Percentiles rank a stretch among this genome's conserved stretches.
phyloP scores from a whole-genome alignment of 1,140 invertebrate genomes.

The Psilanteris sp. region DNA sequence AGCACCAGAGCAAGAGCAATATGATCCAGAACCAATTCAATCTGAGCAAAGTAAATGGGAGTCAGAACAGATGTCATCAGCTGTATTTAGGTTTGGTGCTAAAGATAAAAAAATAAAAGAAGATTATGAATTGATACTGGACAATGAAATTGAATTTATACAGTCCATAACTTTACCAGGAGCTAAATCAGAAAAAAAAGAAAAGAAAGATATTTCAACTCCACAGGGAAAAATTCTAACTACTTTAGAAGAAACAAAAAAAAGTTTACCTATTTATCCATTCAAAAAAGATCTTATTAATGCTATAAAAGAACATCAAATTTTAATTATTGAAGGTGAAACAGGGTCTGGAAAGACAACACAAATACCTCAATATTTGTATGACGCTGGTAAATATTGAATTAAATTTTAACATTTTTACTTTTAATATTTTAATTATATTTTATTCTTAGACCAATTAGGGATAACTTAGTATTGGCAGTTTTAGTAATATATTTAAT shows the following conservation, averaged over 20 bases:
- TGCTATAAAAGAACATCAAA: conserved; percentile 93
- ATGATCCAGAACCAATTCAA: conserved; percentile 93
- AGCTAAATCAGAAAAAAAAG: conserved; percentile 80
- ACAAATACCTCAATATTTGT: conserved; percentile 98
- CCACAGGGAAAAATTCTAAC: conserved; percentile 87
- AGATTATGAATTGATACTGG: conserved; percentile 95
- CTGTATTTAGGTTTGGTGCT: conserved; percentile 95
- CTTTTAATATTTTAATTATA: too few species aligned
- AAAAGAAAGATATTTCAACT: conserved; percentile 82
- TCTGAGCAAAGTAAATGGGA: conserved; percentile 99
- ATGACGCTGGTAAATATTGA: conserved; percentile 85
- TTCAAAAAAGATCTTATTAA: conserved; percentile 94
- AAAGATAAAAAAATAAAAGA: conserved; percentile 90
- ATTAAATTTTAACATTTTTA: too few species aligned
- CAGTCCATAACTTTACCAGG: conserved; percentile 95
- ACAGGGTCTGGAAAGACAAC: conserved; percentile 97
- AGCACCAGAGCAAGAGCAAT: conserved; percentile 85
- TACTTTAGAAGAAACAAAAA: conserved; percentile 93
- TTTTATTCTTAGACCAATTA: too few species aligned
- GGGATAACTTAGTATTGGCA: too few species aligned
- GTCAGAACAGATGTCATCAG: conserved; percentile 97
- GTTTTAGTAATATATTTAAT: too few species aligned
- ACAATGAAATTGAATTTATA: conserved; percentile 98
- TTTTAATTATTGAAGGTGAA: conserved; percentile 98
- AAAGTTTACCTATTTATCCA: conserved; percentile 95